Conservation (phyloP, 2,113 vertebrate genomes). For the Sebastes schlegelii region DNA sequence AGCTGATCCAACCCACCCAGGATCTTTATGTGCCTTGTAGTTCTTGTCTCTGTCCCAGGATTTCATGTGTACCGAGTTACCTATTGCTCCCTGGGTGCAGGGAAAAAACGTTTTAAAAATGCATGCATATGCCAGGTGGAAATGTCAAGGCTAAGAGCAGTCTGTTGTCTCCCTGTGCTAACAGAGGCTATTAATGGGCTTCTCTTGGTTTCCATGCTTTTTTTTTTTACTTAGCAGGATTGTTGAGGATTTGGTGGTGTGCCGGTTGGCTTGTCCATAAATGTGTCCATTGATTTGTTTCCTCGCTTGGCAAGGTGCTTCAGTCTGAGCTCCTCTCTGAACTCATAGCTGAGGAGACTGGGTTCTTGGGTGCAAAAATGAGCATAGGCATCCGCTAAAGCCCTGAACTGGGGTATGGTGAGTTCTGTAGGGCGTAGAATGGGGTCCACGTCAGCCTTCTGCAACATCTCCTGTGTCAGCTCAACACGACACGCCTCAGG, state of each 20-base stretch:
- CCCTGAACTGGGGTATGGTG: slow-evolving; percentile 88
- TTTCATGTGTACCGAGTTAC: slow-evolving; percentile 37
- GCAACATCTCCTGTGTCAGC: slow-evolving; percentile 87
- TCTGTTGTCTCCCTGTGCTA: slow-evolving; percentile 57
- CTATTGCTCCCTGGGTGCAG: slow-evolving; percentile 37
- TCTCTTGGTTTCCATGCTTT: slow-evolving; percentile 20
- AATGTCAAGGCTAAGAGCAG: slow-evolving; percentile 76
- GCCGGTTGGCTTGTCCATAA: not conserved
- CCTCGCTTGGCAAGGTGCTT: slow-evolving; percentile 58
- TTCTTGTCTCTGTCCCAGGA: slow-evolving; percentile 7
- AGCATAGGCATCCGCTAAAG: slow-evolving; percentile 88
- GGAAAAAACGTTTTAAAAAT: slow-evolving; percentile 71
- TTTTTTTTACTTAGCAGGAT: slow-evolving; percentile 31
- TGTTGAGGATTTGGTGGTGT: slow-evolving; percentile 2
- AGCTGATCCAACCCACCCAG: not conserved
- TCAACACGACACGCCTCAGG: slow-evolving; percentile 86
- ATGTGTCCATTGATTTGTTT: not conserved
- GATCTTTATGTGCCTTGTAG: slow-evolving; percentile 4
- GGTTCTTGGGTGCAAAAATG: slow-evolving; percentile 87
- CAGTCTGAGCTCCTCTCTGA: slow-evolving; percentile 89
- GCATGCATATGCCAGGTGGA: slow-evolving; percentile 74
- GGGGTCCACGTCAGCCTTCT: slow-evolving; percentile 90
- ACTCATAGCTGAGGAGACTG: slow-evolving; percentile 86
- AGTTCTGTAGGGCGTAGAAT: slow-evolving; percentile 89
- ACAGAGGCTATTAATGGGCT: slow-evolving; percentile 51